Evolutionary conservation across 2,113 vertebrate species (phyloP), one percentile per base, ranked within the genome.

Genomic region (Spermophilus dauricus): DNA sequence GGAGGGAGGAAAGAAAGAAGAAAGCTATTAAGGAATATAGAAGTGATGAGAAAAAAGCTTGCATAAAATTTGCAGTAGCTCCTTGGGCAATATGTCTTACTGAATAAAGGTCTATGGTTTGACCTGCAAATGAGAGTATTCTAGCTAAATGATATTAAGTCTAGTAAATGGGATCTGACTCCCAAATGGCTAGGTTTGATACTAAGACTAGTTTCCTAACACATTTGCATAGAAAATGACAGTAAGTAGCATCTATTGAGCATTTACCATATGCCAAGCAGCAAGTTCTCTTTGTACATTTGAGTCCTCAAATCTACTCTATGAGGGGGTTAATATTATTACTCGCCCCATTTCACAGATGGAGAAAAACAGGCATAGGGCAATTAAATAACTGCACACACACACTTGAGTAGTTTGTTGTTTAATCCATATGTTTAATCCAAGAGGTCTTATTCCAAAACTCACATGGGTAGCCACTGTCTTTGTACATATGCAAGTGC

Each of bases 191-290:
- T 77, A 86, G n/a, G 4, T 51, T 75, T 61, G 42, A 81, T 67
- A 13, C 34, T 76, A 63, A 91, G 86, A 67, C 26, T 26, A 42
- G 20, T 85, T 89, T 94, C 75, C 89, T 75, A 92, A 94, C 56
- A 56, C 26, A 39, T 67, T 65, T 96, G 56, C 42, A 70, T 78
- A 75, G 67, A 89, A 63, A 95, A 61, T 24, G 32, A 80, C 16
- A 53, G 14, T 48, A 51, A 61, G 58, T 91, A 82, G 34, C 83
- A 87, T 78, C 82, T 96, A 83, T 53, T 80, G 86, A 95, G 32
- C 18, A 56, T 14, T 51, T 86, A 39, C 8, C 24, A n/a, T 16
- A 73, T 24, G 14, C 3, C n/a, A 85, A 69, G 2, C 22, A 48
- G 84, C 65, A 63, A 86, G 20, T 86, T 82, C 63, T 95, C 61